phyloP scores from a whole-genome alignment of 2,113 vertebrate genomes.

The Ammodytes marinus region DNA sequence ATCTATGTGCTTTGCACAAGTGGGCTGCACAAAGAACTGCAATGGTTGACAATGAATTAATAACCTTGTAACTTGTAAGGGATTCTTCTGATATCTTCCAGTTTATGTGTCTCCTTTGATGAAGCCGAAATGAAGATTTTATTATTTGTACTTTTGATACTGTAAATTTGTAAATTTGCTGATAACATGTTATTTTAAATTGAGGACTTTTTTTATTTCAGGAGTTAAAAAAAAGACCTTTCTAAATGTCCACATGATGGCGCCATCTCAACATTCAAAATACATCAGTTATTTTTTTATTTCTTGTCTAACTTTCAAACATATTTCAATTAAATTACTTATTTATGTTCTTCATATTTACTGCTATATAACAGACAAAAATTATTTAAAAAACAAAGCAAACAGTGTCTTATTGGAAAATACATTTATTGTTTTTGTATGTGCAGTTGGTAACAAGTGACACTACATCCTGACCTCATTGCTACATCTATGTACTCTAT shows the following conservation, averaged over 20 bases:
- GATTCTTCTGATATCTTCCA: too few relatives aligned
- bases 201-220: background rate
- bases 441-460: constrained; percentile 40
- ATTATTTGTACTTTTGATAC: too few relatives aligned
- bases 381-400: background rate
- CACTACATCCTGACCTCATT: background rate
- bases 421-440: constrained; percentile 58
- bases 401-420: constrained; percentile 42
- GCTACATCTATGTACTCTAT: constrained; percentile 16
- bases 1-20: too few relatives aligned
- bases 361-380: background rate
- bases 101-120: too few relatives aligned
- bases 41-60: too few relatives aligned
- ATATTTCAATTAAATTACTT: background rate
- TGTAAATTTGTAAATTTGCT: too few relatives aligned
- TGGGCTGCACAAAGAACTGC: too few relatives aligned
- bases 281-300: background rate
- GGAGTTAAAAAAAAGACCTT: too few relatives aligned
- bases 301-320: background rate
- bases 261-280: background rate
- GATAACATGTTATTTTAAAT: too few relatives aligned
- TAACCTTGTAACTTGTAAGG: too few relatives aligned
- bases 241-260: constrained; percentile 30
- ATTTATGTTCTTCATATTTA: background rate
- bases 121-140: too few relatives aligned